Percentiles rank a stretch among this genome's conserved stretches.
These are phyloP conservation scores for Drosophila borealis DNA, from an alignment of 2,888 invertebrate species.

Conservation along the genomic window DNA sequence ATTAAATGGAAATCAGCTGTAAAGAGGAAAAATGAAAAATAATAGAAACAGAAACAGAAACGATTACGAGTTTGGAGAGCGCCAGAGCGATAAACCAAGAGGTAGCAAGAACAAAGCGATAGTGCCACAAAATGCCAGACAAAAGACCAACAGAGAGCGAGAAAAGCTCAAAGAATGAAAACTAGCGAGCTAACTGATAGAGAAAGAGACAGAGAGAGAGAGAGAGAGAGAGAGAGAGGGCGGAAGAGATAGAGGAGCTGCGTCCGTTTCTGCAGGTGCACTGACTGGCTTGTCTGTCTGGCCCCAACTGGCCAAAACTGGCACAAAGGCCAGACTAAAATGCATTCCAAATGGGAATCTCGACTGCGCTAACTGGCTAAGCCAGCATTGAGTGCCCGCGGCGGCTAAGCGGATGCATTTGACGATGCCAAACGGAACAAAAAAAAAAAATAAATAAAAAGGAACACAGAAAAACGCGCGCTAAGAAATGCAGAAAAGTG, in stretches of 20 bases:
- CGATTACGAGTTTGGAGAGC: slow-evolving; percentile 24
- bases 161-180: slow-evolving; percentile 24
- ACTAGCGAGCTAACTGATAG: neutral
- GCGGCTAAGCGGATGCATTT: slow-evolving; percentile 66
- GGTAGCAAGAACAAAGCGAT: slow-evolving; percentile 9
- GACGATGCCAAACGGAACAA: slow-evolving; percentile 60
- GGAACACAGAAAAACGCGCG: slow-evolving; percentile 16
- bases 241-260: slow-evolving; percentile 8
- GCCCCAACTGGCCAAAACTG: slow-evolving; percentile 30
- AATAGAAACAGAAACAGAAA: slow-evolving; percentile 16
- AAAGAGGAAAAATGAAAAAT: slow-evolving; percentile 11
- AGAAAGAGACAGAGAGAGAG: neutral
- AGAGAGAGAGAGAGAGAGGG: neutral
- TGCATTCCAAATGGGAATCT: slow-evolving; percentile 51
- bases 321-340: slow-evolving; percentile 46
- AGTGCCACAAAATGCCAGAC: slow-evolving; percentile 28
- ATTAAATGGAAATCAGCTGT: slow-evolving; percentile 71
- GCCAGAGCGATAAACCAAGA: slow-evolving; percentile 5
- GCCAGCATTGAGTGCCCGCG: slow-evolving; percentile 57
- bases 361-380: slow-evolving; percentile 63
- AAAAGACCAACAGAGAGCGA: slow-evolving; percentile 1
- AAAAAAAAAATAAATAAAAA: slow-evolving; percentile 17
- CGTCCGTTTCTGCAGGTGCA: slow-evolving; percentile 61
- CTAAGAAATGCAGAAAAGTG: slow-evolving; percentile 61
- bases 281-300: slow-evolving; percentile 45